Conservation (phyloP, 1,140 invertebrate species). For the Brachionus plicatilis region DNA sequence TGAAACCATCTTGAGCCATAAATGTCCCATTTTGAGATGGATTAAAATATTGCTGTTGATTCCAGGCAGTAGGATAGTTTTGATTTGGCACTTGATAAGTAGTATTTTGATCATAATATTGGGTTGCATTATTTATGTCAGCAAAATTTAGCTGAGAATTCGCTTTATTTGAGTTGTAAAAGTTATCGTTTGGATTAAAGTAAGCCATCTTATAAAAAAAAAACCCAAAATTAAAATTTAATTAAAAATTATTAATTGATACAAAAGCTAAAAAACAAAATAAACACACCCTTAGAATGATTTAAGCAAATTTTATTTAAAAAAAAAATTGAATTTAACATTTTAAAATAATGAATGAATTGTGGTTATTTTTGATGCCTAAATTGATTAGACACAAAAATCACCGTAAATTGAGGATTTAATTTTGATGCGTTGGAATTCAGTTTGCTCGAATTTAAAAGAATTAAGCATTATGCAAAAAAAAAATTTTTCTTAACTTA, state of each 20-base stretch:
- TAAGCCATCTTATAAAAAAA: neutral
- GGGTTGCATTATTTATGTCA: neutral
- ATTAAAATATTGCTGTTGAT: slow-evolving; percentile 21
- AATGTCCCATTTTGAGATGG: neutral
- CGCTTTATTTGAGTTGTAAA: neutral
- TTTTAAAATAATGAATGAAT: no score
- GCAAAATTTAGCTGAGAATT: slow-evolving; percentile 3
- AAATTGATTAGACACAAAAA: neutral
- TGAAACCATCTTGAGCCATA: neutral
- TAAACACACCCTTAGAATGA: neutral
- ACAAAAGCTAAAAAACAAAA: neutral
- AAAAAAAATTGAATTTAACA: no score
- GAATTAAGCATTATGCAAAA: neutral
- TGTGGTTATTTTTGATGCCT: neutral
- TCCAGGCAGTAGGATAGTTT: neutral
- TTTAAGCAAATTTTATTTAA: neutral
- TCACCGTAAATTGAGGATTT: neutral
- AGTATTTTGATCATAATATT: slow-evolving; percentile 21
- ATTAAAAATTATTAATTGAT: neutral
- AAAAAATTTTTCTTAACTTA: neutral
- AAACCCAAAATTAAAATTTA: neutral
- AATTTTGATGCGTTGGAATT: slow-evolving; percentile 9
- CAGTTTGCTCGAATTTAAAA: neutral
- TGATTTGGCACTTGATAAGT: slow-evolving; percentile 15
- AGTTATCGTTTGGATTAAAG: neutral